phyloP scores from a whole-genome alignment of 1,140 invertebrate genomes.

The Drosophila simulans region DNA sequence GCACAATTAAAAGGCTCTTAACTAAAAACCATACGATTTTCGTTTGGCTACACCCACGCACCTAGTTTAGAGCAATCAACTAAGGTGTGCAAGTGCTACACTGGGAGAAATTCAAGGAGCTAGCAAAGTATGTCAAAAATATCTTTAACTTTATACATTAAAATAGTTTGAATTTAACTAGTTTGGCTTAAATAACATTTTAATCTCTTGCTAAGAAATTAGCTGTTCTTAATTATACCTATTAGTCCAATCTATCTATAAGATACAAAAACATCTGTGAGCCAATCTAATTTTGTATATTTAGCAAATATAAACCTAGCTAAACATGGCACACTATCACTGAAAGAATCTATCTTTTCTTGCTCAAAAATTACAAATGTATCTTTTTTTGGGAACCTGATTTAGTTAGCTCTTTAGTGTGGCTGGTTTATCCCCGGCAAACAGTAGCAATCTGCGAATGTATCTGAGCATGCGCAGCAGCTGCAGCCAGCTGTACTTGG shows the following conservation, averaged over 20 bases:
- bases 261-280: too few species aligned
- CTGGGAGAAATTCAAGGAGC: not conserved
- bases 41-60: conserved; percentile 11
- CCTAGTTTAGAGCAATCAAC: conserved; percentile 1
- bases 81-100: not conserved
- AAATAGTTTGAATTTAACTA: too few species aligned
- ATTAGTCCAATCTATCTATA: too few species aligned
- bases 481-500: conserved; percentile 43
- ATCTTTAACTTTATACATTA: not conserved
- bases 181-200: too few species aligned
- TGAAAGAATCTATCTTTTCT: not conserved
- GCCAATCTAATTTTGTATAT: too few species aligned
- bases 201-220: too few species aligned
- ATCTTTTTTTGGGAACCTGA: too few species aligned
- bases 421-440: conserved; percentile 20
- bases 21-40: not conserved
- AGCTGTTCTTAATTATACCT: too few species aligned
- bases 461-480: conserved; percentile 40
- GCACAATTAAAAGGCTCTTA: conserved; percentile 21
- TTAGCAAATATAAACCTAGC: too few species aligned
- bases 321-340: too few species aligned
- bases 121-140: not conserved
- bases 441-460: conserved; percentile 38
- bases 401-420: not conserved
- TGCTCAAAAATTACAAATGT: not conserved